Base-by-base conservation (phyloP, 2,113 vertebrate species). In the Accipiter virgatus region DNA sequence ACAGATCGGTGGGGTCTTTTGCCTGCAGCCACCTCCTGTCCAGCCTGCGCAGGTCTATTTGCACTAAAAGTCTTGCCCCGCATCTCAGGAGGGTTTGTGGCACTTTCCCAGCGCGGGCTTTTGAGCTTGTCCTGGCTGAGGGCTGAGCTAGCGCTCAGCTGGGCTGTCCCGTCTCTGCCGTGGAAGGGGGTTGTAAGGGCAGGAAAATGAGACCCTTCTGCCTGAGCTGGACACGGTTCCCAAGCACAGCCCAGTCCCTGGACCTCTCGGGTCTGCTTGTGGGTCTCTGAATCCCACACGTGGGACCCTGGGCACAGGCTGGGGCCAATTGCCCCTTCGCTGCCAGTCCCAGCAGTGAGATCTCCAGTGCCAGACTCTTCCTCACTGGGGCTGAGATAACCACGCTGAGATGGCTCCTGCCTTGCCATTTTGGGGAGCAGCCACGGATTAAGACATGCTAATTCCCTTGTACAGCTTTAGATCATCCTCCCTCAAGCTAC, bases 391-490 rank as follows among this genome's bases (percentile, higher is more conserved):
- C 62, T 61, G 86, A 61, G 75, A 63, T 42, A 13, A 50, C 42
- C 53, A 36, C 8, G 52, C 81, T 13, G 61, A 43, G 68, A 34
- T 50, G 53, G 47, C 66, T 93, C 61, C 70, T 68, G 65, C 61
- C 45, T 75, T 59, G 70, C 40, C 31, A 6, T 87, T 89, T 25
- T 95, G 91, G 84, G 93, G 87, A 90, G 21, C 87, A 95, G 84
- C 84, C 95, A 91, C 16, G 81, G 89, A 55, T 86, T 89, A 52
- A 81, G 66, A 72, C 9, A 1, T 65, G 58, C 62, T 90, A 68
- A 94, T 93, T 93, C 93, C 45, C 92, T 92, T 42, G 82, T 88
- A 77, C 45, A 59, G 81, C 74, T 91, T 92, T 66, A 45, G 67
- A 31, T 86, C 88, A 86, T 88, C 72, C 47, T 92, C 86, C 88